Base-by-base conservation (phyloP, 2,113 vertebrate genomes). In the Larimichthys polyactis region DNA sequence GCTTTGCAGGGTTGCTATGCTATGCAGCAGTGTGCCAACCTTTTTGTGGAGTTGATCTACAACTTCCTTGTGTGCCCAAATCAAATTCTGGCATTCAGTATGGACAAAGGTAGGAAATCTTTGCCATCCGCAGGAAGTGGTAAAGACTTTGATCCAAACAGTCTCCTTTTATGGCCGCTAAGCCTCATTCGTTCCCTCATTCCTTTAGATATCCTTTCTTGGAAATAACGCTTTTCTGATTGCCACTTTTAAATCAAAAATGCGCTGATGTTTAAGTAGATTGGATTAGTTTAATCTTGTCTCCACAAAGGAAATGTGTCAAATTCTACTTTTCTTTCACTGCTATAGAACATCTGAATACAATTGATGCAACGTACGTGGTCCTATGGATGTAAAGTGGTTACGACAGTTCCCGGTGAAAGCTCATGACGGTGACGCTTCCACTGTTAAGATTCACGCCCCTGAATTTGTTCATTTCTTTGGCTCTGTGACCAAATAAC, bases 61-160 rank as follows among this genome's bases (percentile, higher is more conserved):
- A 27, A 29, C 63, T 58, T 67, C 3, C 67, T 69, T 19, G 49
- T 14, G 79, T 17, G 3, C 54, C 16, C 12, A 70, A 54, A 49
- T 64, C 4, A 51, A 66, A 64, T 40, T 58, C 17, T 73, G 29
- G 73, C 48, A 52, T 24, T 44, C 1, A 27, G 16, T 62, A 17
- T 11, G 36, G 40, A 32, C 16, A 62, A 78, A 48, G 68, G 11
- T 12, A 75, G 60, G 55, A 80, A 43, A 68, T 75, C 51, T 73
- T 75, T 4, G 0, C 32, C 59, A 3, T 75, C n/a, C 8, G 68
- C 29, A 77, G 64, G 73, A 48, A 74, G 20, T 19, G 46, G 12
- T 20, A 10, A 36, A 79, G 51, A 65, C 40, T 36, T 20, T n/a
- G 63, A 60, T 36, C 19, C 5, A 49, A 2, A 51, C 14, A 1